phyloP scores from a whole-genome alignment of 1,140 invertebrate genomes.

The Achroia grisella region DNA sequence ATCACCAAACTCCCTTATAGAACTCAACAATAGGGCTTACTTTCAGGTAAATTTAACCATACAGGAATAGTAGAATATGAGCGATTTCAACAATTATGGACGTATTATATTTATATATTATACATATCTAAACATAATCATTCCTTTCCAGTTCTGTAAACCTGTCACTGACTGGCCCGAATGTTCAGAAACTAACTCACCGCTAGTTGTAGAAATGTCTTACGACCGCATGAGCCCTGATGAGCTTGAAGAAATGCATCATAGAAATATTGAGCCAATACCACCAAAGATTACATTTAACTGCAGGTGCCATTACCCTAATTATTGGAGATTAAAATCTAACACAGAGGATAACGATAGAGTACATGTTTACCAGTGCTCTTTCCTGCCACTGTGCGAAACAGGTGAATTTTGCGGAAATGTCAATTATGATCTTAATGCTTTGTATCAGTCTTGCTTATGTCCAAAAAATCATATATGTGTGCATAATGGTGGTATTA shows the following conservation, averaged over 20 bases:
- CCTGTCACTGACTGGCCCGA: constrained; percentile 39
- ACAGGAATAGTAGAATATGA: too few species aligned
- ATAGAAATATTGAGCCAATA: constrained; percentile 35
- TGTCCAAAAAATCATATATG: constrained; percentile 77
- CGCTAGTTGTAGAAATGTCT: constrained; percentile 28
- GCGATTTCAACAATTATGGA: too few species aligned
- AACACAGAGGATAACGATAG: constrained; percentile 8
- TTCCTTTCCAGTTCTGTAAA: constrained; percentile 52
- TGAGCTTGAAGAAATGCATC: constrained; percentile 49
- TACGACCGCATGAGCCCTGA: constrained; percentile 48
- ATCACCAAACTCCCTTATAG: constrained; percentile 7
- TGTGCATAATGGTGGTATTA: constrained; percentile 64
- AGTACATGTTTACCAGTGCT: constrained; percentile 29
- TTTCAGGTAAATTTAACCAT: constrained; percentile 33
- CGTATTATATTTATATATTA: background rate
- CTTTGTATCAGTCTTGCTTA: constrained; percentile 77
- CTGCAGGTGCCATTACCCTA: constrained; percentile 42
- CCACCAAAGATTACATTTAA: constrained; percentile 47
- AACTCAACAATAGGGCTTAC: constrained; percentile 48
- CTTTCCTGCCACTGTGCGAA: constrained; percentile 38
- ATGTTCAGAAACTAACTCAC: constrained; percentile 26
- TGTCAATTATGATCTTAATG: constrained; percentile 68
- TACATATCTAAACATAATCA: background rate
- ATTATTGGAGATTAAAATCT: constrained; percentile 46
- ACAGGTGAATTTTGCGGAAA: constrained; percentile 53